A percentile compares a stretch with the other conserved stretches of the same genome.
Conservation (phyloP, 2,113 vertebrate genomes). For the Chaetodon trifascialis region DNA sequence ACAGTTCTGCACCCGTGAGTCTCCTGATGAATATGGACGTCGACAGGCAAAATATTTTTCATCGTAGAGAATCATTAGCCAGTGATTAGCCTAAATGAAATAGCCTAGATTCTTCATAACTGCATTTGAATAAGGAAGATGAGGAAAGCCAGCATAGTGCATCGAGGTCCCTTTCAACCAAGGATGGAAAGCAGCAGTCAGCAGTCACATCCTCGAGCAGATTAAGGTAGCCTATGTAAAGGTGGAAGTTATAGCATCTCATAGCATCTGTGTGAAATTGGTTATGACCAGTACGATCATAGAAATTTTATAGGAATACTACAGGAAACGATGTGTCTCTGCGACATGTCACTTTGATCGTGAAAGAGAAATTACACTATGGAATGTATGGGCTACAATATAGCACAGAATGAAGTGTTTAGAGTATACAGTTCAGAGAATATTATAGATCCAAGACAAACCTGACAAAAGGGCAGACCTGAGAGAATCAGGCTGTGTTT, state of each 20-base stretch:
- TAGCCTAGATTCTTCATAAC: not conserved
- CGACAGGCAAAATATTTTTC: not conserved
- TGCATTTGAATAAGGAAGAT: not conserved
- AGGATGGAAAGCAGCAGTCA: not conserved
- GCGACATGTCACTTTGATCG: too few species aligned
- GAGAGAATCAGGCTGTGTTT: too few species aligned
- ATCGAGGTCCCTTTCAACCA: not conserved
- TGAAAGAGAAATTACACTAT: too few species aligned
- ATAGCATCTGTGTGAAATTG: not conserved
- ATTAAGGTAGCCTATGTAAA: not conserved
- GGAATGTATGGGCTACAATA: too few species aligned
- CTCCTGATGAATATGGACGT: conserved; percentile 13
- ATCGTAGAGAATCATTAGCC: not conserved
- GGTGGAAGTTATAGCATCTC: not conserved
- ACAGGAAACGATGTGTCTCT: too few species aligned
- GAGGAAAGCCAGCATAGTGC: not conserved
- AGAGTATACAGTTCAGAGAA: too few species aligned
- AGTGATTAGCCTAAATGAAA: not conserved
- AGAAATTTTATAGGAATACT: too few species aligned
- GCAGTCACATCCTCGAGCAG: not conserved
- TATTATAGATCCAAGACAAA: too few species aligned
- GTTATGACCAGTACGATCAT: not conserved
- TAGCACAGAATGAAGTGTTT: too few species aligned
- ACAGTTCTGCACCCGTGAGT: not conserved
- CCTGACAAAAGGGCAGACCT: too few species aligned